These are phyloP conservation scores for Otocyon megalotis DNA, from an alignment of 2,113 vertebrate genomes.

Conservation along the genomic window DNA sequence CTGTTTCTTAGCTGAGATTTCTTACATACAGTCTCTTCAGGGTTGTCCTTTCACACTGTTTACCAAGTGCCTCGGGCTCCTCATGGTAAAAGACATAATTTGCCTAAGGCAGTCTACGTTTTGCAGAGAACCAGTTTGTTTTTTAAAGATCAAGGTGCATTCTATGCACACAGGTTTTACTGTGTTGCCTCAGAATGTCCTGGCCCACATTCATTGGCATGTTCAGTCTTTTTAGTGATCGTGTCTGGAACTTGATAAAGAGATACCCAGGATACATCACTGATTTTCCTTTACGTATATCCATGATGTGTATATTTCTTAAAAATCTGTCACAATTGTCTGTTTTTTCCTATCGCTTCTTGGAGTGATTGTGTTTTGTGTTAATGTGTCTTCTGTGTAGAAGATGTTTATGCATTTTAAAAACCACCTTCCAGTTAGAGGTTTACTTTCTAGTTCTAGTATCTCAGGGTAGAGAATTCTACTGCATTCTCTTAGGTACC, in stretches of 20 bases:
- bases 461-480: neutral
- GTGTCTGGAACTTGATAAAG: neutral
- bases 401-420: neutral
- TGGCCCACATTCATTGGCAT: neutral
- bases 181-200: neutral
- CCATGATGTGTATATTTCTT: neutral
- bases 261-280: accelerated
- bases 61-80: neutral
- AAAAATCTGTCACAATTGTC: neutral
- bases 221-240: neutral
- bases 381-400: neutral
- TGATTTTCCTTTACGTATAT: neutral
- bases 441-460: neutral
- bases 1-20: neutral
- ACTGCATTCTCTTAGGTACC: neutral
- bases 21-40: neutral
- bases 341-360: neutral
- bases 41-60: neutral
- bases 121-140: neutral
- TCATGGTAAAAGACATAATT: neutral
- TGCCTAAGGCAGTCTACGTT: neutral
- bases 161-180: neutral
- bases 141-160: neutral
- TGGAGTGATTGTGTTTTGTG: neutral
- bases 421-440: neutral